phyloP scores from a whole-genome alignment of 2,888 invertebrate species.

The Keiferia lycopersicella region DNA sequence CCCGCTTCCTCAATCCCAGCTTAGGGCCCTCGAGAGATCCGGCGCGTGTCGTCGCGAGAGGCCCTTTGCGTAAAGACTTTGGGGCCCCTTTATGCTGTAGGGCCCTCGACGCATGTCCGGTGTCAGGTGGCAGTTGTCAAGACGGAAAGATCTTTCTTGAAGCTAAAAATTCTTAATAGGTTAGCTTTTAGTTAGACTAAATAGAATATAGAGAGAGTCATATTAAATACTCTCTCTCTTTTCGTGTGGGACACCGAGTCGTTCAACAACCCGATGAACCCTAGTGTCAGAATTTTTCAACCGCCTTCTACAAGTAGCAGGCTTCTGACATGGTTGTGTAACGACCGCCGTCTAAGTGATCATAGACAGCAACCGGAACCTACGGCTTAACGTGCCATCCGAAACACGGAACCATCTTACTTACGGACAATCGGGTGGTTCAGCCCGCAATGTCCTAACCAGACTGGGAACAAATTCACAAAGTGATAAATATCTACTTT shows the following conservation, averaged over 20 bases:
- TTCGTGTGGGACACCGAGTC: no score
- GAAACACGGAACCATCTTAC: not conserved
- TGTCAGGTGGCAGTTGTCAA: not conserved
- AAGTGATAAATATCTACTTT: no score
- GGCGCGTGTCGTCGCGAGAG: constrained; percentile 19
- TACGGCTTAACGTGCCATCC: not conserved
- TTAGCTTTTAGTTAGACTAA: not conserved
- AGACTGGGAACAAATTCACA: no score
- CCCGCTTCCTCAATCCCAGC: not conserved
- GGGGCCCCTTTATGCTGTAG: not conserved
- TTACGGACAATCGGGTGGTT: no score
- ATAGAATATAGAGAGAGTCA: not conserved
- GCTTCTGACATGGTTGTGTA: no score
- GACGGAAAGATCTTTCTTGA: not conserved
- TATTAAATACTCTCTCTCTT: no score
- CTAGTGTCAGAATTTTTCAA: no score
- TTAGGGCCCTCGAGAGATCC: not conserved
- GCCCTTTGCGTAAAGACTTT: not conserved
- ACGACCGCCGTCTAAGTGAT: no score
- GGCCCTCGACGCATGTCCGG: not conserved
- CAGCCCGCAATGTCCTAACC: no score
- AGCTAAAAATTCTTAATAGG: not conserved
- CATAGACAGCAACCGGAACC: no score
- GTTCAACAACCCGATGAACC: no score
- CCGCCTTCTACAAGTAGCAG: no score